phyloP scores from a whole-genome alignment of 2,797 vertebrate species.

The Ctenochaetus hawaiiensis region DNA sequence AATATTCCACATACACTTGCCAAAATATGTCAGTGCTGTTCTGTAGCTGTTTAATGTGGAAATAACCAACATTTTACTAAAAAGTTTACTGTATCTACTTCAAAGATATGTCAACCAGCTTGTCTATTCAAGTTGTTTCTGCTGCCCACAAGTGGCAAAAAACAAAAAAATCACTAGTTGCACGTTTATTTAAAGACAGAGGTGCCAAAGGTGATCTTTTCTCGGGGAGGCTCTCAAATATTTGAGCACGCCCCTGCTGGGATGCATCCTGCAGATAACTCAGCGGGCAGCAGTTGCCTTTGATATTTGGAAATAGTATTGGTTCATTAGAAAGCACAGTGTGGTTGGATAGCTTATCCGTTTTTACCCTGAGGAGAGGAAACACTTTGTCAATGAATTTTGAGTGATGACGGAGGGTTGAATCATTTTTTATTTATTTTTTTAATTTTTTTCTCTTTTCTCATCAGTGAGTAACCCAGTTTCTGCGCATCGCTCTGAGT shows the following conservation, averaged over 20 bases:
- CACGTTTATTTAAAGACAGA: neutral
- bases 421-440: neutral
- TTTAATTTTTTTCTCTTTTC: neutral
- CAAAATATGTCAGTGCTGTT: neutral
- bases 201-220: neutral
- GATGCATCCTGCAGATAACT: neutral
- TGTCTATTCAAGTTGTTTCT: neutral
- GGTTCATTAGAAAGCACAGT: neutral
- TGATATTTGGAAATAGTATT: constrained; percentile 5
- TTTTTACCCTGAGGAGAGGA: neutral
- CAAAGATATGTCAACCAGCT: neutral
- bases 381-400: constrained; percentile 16
- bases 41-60: neutral
- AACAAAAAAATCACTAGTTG: neutral
- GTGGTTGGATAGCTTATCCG: neutral
- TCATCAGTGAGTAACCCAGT: constrained; percentile 29
- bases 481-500: constrained; percentile 30
- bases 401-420: neutral
- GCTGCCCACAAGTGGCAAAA: constrained; percentile 12
- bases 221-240: neutral
- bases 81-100: neutral
- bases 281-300: neutral
- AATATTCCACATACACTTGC: neutral
- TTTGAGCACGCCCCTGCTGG: constrained; percentile 12
- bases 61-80: neutral